Conservation (phyloP, 1,140 invertebrate genomes). For the Eupeodes corollae region DNA sequence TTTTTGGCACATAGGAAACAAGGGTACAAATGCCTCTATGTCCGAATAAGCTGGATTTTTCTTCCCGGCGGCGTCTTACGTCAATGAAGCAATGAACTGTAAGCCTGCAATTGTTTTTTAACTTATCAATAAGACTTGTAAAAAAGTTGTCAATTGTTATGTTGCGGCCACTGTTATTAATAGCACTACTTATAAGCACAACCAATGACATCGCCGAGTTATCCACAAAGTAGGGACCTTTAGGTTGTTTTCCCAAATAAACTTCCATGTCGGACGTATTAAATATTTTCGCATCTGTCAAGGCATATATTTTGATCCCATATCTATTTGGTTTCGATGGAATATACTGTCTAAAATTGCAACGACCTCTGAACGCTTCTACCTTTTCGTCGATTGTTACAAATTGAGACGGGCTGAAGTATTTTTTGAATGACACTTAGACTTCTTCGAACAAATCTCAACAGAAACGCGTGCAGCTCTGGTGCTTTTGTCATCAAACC, state of each 20-base stretch:
- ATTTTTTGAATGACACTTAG: slow-evolving; percentile 15
- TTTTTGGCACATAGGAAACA: no score
- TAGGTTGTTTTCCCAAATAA: slow-evolving; percentile 19
- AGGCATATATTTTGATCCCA: slow-evolving; percentile 33
- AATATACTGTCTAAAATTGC: slow-evolving; percentile 26
- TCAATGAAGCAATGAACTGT: neutral
- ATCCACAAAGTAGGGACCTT: slow-evolving; percentile 6
- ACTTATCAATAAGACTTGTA: slow-evolving; percentile 19
- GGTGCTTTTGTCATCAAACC: slow-evolving; percentile 16
- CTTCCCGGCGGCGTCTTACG: neutral
- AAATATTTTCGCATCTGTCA: slow-evolving; percentile 17
- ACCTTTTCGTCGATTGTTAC: slow-evolving; percentile 31
- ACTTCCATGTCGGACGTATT: slow-evolving; percentile 20
- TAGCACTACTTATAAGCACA: slow-evolving; percentile 1
- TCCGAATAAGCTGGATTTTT: slow-evolving; percentile 1
- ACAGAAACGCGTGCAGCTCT: slow-evolving; percentile 1
- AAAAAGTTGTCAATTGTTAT: slow-evolving; percentile 38
- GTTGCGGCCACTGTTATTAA: slow-evolving; percentile 29
- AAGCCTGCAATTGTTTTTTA: slow-evolving; percentile 9
- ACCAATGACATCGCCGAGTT: slow-evolving; percentile 6
- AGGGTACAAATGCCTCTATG: neutral
- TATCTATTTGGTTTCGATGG: slow-evolving; percentile 32
- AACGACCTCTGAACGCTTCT: slow-evolving; percentile 21
- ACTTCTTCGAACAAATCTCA: slow-evolving; percentile 24
- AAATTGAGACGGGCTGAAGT: slow-evolving; percentile 11